These are phyloP conservation scores for Sclerodermus sp. DNA, from an alignment of 2,888 invertebrate genomes.

Conservation along the genomic window DNA sequence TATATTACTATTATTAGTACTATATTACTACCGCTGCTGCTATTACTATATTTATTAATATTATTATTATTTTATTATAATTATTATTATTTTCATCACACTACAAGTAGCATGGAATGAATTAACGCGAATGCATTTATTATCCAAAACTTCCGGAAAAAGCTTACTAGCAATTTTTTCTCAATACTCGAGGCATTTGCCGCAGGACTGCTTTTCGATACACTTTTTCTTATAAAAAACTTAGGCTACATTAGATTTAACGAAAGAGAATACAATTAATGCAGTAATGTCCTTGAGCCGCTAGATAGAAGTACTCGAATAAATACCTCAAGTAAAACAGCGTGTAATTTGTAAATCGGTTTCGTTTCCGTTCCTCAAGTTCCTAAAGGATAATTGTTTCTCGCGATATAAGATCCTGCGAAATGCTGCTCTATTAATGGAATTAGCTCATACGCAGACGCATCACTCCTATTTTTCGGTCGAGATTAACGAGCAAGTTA, in stretches of 20 bases:
- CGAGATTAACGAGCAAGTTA: too few species aligned
- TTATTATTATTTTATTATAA: not conserved
- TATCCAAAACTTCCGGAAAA: too few species aligned
- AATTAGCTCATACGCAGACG: too few species aligned
- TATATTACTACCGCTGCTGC: not conserved
- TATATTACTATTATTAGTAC: too few species aligned
- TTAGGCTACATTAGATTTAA: constrained; percentile 5
- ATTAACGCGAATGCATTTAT: too few species aligned
- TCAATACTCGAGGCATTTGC: constrained; percentile 15
- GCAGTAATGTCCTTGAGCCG: not conserved
- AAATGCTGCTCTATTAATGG: too few species aligned
- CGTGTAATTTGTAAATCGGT: not conserved
- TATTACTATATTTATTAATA: not conserved
- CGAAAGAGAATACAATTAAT: constrained; percentile 16
- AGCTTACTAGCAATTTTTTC: not conserved
- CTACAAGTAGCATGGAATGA: too few species aligned
- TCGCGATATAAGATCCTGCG: too few species aligned
- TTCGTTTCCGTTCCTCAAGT: constrained; percentile 21
- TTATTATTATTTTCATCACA: not conserved
- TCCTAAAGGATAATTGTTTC: constrained; percentile 12
- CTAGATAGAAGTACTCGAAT: constrained; percentile 23
- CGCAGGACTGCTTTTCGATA: constrained; percentile 28
- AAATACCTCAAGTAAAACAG: constrained; percentile 25
- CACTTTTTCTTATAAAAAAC: constrained; percentile 13
- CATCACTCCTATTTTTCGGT: too few species aligned